Evolutionary conservation across 1,140 invertebrate species (phyloP), one percentile per base, ranked within the genome.

Genomic region (Sycophaga agraensis): DNA sequence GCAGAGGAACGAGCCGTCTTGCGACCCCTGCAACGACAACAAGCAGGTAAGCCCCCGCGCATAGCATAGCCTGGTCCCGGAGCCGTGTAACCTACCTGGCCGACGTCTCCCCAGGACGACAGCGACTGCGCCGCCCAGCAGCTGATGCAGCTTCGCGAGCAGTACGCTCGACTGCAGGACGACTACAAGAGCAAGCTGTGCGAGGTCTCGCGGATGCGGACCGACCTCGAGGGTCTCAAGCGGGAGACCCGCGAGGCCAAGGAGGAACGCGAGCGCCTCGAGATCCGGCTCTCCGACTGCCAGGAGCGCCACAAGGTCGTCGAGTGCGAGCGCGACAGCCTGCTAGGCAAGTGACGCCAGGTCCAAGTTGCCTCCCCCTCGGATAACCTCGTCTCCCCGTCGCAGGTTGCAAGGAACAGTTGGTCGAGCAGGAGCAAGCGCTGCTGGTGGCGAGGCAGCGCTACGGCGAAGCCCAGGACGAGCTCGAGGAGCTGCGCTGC

Each of bases 341-440:
- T 72, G 34, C 71, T 70, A 17, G 71, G 72, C 73, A 60, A 46
- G 22, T 54, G 12, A 31, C 2, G 12, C 7, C n/a, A n/a, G n/a
- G n/a, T n/a, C n/a, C n/a, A n/a, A n/a, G n/a, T n/a, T n/a, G n/a
- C n/a, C n/a, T n/a, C n/a, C n/a, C n/a, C n/a, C n/a, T n/a, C n/a
- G n/a, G 21, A 17, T 16, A 14, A n/a, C 16, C 4, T 42, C 50
- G 14, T 5, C 9, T 34, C 3, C 17, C n/a, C 0, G 14, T 26
- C 3, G n/a, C 53, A 79, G 85, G 84, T 19, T 78, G 75, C 14
- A 88, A 85, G 59, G 87, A 88, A 66, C 82, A 86, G 66, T 69
- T 86, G 2, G 79, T 87, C 8, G 87, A 89, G 66, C 79, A 86
- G 40, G 87, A 89, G 66, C 85, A 88, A 63, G 84, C 86, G 50